Base-by-base conservation (phyloP, 53 echinoderm and acorn worm species). In the Paracentrotus lividus region DNA sequence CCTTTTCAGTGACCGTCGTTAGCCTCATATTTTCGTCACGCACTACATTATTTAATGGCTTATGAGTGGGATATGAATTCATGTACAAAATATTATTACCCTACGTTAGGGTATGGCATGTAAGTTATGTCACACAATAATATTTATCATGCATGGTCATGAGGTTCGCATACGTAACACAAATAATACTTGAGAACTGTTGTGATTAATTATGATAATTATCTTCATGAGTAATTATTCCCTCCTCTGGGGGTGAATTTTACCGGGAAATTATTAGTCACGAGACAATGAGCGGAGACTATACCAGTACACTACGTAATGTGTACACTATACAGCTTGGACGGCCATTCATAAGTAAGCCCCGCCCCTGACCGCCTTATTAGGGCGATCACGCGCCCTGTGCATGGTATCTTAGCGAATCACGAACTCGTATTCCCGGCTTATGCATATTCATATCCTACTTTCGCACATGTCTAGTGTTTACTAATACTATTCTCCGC, bases 381-480 rank as follows among this genome's bases (percentile, higher is more conserved):
- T 81, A 47, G 81, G 81, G 24, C 27, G 47, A 81, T 81, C 81
- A 81, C 81, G 81, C 81, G 81, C 45, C 3, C 81, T 2, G 45
- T 12, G 81, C 81, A 33, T 47, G 81, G 24, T 45, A 12, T 47
- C 27, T 8, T 47, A 27, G 12, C 81, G 44, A 81, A 55, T 86
- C 56, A 86, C 0, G 6, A 20, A 86, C 33, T 15, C 33, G 34
- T 14, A 18, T 56, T 49, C 1, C 8, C 8, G 5, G 3, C 0
- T 56, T 20, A 44, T 86, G 56, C 31, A 86, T 86, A 86, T 57
- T 86, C 86, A 86, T 86, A 3, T 5, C 18, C 57, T 0, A 56
- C 1, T 7, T 52, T 23, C 23, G 86, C 86, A 86, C 86, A 86
- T 86, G 85, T 12, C 53, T 86, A 14, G 36, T 86, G 55, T 86